Conservation (phyloP, 2,888 invertebrate species). For the Sipha maydis region DNA sequence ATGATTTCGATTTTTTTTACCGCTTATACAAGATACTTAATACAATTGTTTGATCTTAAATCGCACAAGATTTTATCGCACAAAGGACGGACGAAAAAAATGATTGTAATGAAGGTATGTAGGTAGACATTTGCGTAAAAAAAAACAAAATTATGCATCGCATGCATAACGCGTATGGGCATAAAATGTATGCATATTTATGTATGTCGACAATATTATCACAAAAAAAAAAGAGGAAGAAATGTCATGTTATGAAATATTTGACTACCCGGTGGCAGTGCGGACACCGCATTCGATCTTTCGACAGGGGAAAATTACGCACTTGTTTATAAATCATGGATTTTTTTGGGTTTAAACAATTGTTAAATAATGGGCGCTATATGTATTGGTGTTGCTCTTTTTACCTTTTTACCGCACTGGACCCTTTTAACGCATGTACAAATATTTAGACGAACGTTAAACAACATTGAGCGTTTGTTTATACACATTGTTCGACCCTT, state of each 20-base stretch:
- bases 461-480: constrained; percentile 48
- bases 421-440: constrained; percentile 49
- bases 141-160: not conserved
- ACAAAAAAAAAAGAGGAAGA: not conserved
- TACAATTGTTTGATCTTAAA: constrained; percentile 17
- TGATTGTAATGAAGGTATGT: not conserved
- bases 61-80: constrained; percentile 25
- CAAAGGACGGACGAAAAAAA: constrained; percentile 40
- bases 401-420: not conserved
- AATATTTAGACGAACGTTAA: constrained; percentile 50
- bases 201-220: not conserved
- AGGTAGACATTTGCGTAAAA: no score
- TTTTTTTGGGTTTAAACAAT: not conserved
- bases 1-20: constrained; percentile 15
- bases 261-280: constrained; percentile 2
- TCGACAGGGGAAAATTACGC: not conserved
- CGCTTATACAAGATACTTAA: no score
- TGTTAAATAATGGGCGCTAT: constrained; percentile 12
- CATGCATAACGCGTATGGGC: no score
- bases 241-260: constrained; percentile 5
- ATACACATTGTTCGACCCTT: constrained; percentile 24
- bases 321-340: constrained; percentile 20
- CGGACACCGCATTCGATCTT: not conserved
- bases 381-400: not conserved
- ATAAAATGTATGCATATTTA: not conserved